Evolutionary conservation across 2,113 vertebrate genomes (phyloP).

Genomic region (Lycocorax pyrrhopterus): DNA sequence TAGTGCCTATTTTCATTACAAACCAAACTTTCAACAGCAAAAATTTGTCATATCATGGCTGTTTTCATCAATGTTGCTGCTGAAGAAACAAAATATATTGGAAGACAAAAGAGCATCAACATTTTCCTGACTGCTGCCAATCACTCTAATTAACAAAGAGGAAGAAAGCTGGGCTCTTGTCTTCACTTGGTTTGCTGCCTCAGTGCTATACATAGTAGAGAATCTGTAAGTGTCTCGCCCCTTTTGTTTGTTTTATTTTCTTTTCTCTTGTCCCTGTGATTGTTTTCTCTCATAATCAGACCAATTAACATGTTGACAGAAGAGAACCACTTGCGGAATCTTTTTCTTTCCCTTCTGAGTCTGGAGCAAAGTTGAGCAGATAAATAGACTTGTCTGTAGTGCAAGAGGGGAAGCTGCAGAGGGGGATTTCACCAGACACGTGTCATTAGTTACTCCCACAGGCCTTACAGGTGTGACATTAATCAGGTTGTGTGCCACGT

Average conservation of each 20-base stretch:
- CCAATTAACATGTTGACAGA: constrained; percentile 24
- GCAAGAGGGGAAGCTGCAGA: background rate
- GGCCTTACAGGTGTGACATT: constrained; percentile 36
- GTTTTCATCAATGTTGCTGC: background rate
- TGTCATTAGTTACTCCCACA: constrained; percentile 24
- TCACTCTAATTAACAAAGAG: background rate
- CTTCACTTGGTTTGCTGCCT: background rate
- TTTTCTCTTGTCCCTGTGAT: background rate
- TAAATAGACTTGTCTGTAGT: background rate
- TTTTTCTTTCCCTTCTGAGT: background rate
- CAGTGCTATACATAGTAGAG: background rate
- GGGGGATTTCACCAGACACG: background rate
- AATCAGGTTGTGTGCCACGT: background rate
- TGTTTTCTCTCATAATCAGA: constrained; percentile 38
- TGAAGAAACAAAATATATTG: background rate
- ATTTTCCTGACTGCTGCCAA: background rate
- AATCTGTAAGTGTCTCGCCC: background rate
- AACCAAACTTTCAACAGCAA: background rate
- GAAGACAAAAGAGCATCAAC: background rate
- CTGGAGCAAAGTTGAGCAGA: background rate
- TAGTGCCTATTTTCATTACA: background rate
- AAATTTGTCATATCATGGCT: background rate
- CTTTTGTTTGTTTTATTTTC: background rate
- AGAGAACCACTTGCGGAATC: background rate
- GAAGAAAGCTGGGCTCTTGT: background rate